Conservation (phyloP, 2,888 invertebrate genomes). For the Tenodera sinensis region DNA sequence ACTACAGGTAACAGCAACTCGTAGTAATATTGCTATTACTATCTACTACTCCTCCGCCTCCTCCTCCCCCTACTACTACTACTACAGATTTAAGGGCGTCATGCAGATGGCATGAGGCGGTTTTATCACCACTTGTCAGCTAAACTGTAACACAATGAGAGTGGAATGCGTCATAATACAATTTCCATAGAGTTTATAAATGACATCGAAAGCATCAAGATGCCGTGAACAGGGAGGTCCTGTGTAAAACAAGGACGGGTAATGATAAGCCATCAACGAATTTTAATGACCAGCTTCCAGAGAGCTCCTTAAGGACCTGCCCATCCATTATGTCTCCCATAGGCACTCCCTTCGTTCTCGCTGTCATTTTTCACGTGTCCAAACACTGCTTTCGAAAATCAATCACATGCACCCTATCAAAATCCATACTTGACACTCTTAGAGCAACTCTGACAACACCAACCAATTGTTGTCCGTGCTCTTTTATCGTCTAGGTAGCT, state of each 20-base stretch:
- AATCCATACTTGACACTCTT: neutral
- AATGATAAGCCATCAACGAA: neutral
- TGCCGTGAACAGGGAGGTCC: neutral
- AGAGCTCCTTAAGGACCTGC: neutral
- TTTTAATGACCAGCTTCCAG: neutral
- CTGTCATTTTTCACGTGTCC: neutral
- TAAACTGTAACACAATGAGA: neutral
- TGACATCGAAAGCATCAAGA: neutral
- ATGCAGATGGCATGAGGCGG: too few relatives aligned
- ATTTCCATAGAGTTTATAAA: neutral
- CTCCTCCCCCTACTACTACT: too few relatives aligned
- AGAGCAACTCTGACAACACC: neutral
- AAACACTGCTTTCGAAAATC: neutral
- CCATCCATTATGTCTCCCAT: neutral
- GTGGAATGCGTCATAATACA: neutral
- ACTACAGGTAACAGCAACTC: too few relatives aligned
- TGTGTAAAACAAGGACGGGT: neutral
- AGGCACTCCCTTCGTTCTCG: neutral
- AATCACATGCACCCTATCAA: neutral
- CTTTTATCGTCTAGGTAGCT: neutral
- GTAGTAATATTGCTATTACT: too few relatives aligned
- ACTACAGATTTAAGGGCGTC: too few relatives aligned
- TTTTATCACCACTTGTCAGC: neutral
- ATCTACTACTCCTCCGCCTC: too few relatives aligned
- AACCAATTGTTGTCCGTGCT: neutral